A percentile compares a stretch with the other conserved stretches of the same genome.
Evolutionary conservation across 2,797 vertebrate genomes (phyloP).

Genomic region (Vultur gryphus): DNA sequence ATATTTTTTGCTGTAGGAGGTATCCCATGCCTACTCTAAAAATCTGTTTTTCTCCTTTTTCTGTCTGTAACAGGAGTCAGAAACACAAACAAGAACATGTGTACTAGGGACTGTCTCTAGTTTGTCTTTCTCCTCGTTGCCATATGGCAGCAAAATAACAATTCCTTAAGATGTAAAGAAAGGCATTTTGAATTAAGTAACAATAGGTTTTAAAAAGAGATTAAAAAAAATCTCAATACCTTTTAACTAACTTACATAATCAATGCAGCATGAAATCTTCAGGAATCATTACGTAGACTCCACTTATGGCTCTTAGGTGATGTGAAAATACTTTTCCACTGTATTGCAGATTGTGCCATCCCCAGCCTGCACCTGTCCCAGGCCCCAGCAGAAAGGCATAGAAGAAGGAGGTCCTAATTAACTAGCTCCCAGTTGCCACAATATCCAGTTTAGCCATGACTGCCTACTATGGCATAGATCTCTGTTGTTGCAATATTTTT

Average conservation of each 20-base stretch:
- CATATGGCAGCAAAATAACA: not conserved
- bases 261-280: not conserved
- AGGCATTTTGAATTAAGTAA: not conserved
- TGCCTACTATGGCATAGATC: not conserved
- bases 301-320: not conserved
- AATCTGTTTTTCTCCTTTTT: not conserved
- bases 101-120: not conserved
- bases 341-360: not conserved
- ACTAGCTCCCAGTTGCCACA: not conserved
- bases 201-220: not conserved
- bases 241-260: not conserved
- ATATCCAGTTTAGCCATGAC: not conserved
- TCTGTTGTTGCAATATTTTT: not conserved
- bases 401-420: not conserved
- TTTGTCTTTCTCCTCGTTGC: not conserved
- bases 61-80: not conserved
- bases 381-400: not conserved
- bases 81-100: not conserved
- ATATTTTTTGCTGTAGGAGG: not conserved
- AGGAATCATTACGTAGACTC: not conserved
- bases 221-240: not conserved
- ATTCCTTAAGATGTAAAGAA: not conserved
- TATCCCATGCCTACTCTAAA: not conserved
- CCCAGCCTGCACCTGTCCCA: not conserved
- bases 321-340: not conserved